A percentile compares a stretch with the other conserved stretches of the same genome.
Evolutionary conservation across 2,113 vertebrate species (phyloP).

Genomic region (Mesoclemmys tuberculata): DNA sequence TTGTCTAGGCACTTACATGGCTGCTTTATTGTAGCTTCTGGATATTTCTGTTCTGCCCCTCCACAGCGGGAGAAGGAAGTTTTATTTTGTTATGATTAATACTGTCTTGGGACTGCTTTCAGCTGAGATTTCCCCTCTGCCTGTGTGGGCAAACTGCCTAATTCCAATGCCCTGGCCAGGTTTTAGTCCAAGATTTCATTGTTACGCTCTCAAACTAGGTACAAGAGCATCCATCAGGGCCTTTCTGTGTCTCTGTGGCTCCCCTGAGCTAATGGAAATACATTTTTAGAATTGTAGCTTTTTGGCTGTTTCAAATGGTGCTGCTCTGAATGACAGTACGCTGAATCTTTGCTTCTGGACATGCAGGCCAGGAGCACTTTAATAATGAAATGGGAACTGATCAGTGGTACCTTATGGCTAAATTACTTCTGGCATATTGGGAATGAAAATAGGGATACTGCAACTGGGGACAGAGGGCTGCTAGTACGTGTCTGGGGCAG

Average conservation of each 20-base stretch:
- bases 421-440: not conserved
- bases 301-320: not conserved
- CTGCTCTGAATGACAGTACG: not conserved
- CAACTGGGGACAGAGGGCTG: not conserved
- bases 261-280: not conserved
- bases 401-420: not conserved
- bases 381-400: not conserved
- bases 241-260: not conserved
- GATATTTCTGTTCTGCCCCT: not conserved
- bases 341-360: not conserved
- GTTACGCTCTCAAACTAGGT: not conserved
- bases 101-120: not conserved
- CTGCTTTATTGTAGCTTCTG: not conserved
- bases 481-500: not conserved
- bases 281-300: not conserved
- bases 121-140: not conserved
- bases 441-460: not conserved
- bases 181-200: not conserved
- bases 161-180: not conserved
- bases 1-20: not conserved
- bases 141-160: not conserved
- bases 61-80: not conserved
- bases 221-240: not conserved
- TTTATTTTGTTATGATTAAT: not conserved
- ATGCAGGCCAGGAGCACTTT: not conserved